phyloP scores from a whole-genome alignment of 2,797 vertebrate genomes.

The Hemibagrus guttatus region DNA sequence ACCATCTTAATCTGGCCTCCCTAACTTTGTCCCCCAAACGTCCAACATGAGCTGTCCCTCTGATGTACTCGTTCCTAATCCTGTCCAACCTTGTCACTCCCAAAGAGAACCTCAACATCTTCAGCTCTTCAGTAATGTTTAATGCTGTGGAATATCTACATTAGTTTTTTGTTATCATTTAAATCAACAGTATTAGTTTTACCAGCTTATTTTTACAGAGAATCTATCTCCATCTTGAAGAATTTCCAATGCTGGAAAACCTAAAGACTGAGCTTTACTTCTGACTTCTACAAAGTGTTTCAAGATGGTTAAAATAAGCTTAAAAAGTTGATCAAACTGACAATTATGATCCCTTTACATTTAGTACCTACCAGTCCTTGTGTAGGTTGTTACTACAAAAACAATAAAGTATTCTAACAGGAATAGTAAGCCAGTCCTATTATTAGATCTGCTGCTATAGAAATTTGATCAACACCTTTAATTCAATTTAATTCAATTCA shows the following conservation, averaged over 20 bases:
- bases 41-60: too few relatives aligned
- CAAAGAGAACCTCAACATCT: too few relatives aligned
- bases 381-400: background rate
- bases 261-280: background rate
- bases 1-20: too few relatives aligned
- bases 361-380: background rate
- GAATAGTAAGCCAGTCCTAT: background rate
- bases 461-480: slow-evolving; percentile 7
- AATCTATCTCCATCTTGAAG: background rate
- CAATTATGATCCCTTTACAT: background rate
- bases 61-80: too few relatives aligned
- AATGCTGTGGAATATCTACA: background rate
- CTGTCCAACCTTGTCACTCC: too few relatives aligned
- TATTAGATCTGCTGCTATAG: background rate
- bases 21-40: too few relatives aligned
- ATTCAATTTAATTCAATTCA: too few relatives aligned
- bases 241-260: background rate
- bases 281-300: background rate
- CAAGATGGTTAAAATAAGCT: background rate
- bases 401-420: background rate
- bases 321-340: background rate
- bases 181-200: background rate
- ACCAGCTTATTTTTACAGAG: background rate
- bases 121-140: background rate
- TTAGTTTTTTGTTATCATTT: background rate